Percentiles rank a stretch among this genome's conserved stretches.
Conservation (phyloP, 2,888 invertebrate species). For the Xylota segnis region DNA sequence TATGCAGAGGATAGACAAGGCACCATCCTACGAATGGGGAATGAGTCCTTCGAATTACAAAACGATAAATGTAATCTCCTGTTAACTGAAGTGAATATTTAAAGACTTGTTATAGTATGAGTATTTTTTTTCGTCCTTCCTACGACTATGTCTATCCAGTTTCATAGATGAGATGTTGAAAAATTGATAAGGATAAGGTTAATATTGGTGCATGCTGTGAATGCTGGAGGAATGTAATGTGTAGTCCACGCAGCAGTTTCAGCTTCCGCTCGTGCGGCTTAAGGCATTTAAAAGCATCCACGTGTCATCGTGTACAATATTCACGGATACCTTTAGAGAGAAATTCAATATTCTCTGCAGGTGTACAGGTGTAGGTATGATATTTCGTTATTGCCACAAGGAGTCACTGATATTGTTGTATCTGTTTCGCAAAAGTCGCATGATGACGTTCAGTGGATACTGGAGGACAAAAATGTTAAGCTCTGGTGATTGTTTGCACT, state of each 20-base stretch:
- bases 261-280: background rate
- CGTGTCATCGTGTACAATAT: background rate
- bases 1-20: slow-evolving; percentile 33
- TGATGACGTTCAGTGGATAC: no score
- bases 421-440: background rate
- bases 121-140: slow-evolving; percentile 27
- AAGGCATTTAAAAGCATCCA: background rate
- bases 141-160: slow-evolving; percentile 4
- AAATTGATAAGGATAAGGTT: slow-evolving; percentile 6
- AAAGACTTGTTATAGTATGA: slow-evolving; percentile 20
- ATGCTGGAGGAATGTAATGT: background rate
- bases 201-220: background rate
- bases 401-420: background rate
- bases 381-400: background rate
- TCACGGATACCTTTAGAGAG: background rate
- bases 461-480: no score
- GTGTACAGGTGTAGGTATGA: no score
- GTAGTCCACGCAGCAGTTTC: background rate
- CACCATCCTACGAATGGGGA: slow-evolving; percentile 15
- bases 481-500: no score
- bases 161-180: background rate
- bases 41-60: slow-evolving; percentile 46
- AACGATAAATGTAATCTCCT: slow-evolving; percentile 72
- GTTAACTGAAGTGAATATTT: slow-evolving; percentile 71
- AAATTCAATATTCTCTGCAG: background rate